Base-by-base conservation (phyloP, 92 coral and sea anemone genomes). In the Zoanthus solanderi region DNA sequence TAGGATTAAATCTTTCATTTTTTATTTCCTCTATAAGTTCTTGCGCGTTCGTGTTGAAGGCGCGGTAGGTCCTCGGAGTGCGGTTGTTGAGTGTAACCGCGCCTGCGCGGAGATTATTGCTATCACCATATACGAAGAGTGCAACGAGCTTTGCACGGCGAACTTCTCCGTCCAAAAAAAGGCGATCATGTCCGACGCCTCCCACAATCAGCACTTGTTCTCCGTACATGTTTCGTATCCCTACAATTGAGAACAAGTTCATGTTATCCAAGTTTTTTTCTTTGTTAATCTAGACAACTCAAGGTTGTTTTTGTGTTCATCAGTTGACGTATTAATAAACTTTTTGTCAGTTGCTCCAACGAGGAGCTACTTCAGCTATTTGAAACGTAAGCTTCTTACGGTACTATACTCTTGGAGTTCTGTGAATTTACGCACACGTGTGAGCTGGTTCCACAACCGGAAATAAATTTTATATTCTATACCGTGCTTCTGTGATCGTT, bases 111-210 rank as follows among this genome's bases (percentile, higher is more conserved):
- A 97, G 94, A 65, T 84, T 88, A 50, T 48, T 14, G 66, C 75
- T 65, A 31, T 91, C 81, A 15, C 96, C 99, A 85, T 89, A 92
- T 84, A 97, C 86, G 46, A 97, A 92, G 17, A 97, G 84, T 31
- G 95, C 95, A 10, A 94, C 96, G 52, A 94, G 93, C 60, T 96
- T 87, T 12, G 98, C 94, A 52, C 98, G 91, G 78, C 95, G 93
- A 47, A 97, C 95, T 74, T 94, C 89, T 16, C 99, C 99, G 68
- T 95, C 95, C 89, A 95, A 89, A 79, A 97, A 97, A 44, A 97
- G 87, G 78, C 99, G 99, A 84, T 97, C 99, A 50, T 97, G 99
- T 8, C 98, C 99, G 3, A 97, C 99, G 1, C 98, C 98, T 12
- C 98, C 99, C 16, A 97, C 86, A 52, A 97, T 86, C 45, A 93